Base-by-base conservation (phyloP, 2,888 invertebrate species). In the Mycogona germanica region DNA sequence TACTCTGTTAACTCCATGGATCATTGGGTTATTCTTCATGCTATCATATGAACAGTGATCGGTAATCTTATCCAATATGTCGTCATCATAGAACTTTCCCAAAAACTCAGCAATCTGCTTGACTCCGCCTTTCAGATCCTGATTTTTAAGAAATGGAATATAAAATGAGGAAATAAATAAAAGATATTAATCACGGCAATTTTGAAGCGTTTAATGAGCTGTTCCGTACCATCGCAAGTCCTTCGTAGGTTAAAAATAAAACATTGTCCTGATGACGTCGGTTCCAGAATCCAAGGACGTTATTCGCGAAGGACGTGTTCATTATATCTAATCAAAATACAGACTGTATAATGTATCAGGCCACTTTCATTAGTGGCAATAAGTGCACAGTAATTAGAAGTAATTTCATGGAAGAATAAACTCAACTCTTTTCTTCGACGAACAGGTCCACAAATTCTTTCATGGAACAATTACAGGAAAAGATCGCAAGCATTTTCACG, bases 11-110 rank as follows among this genome's bases (percentile, higher is more conserved):
- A 19, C 32, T 2, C 37, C 45, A 3, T 53, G 6, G 2, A 86
- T 79, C 1, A 82, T 81, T 25, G 82, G 78, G 67, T 91, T 91
- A 0, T 75, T 73, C 64, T 82, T 81, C 89, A 92, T 91, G 61
- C 78, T 82, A 50, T 80, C 75, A 67, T 91, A 91, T 46, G 81
- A 80, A 21, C 88, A 75, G 64, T 88, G 84, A 2, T 82, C 78
- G 57, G 78, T 78, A 0, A 89, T 74, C n/a, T 72, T 69, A 0
- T 76, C 70, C 1, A 87, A 72, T 63, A 87, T 77, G 4, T 78
- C 76, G 0, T 83, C 80, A 0, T 76, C 76, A n/a, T 84, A 68
- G 9, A 70, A 66, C 65, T 83, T 82, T 5, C 77, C 77, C 21
- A 89, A 70, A 66, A 88, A 88, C 2, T 72, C 64, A 0, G 87